A percentile compares a stretch with the other conserved stretches of the same genome.
Evolutionary conservation across 2,888 invertebrate genomes (phyloP).

Genomic region (Leucoptera coffeella): DNA sequence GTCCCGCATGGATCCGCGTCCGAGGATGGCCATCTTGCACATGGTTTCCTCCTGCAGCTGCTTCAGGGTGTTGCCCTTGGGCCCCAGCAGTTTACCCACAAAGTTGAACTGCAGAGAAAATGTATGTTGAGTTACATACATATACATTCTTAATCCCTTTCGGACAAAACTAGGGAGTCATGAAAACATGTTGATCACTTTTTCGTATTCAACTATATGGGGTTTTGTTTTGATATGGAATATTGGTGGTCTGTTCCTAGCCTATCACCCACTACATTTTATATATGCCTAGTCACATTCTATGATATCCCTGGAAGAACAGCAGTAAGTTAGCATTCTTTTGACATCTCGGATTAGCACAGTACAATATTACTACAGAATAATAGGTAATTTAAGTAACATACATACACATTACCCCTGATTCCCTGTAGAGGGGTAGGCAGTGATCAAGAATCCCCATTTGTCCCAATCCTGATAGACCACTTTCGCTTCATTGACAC

Average conservation of each 20-base stretch:
- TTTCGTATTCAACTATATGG: neutral
- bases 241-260: neutral
- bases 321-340: too few species aligned
- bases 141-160: too few species aligned
- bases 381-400: too few species aligned
- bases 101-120: slow-evolving; percentile 78
- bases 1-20: slow-evolving; percentile 91
- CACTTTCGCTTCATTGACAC: too few species aligned
- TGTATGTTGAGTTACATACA: neutral
- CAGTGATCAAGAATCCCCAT: too few species aligned
- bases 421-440: too few species aligned
- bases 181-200: neutral
- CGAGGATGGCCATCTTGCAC: slow-evolving; percentile 93
- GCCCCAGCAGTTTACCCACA: slow-evolving; percentile 89
- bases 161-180: neutral
- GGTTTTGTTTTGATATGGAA: neutral
- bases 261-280: neutral
- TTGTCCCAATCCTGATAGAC: too few species aligned
- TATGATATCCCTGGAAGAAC: too few species aligned
- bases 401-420: too few species aligned
- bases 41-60: slow-evolving; percentile 90
- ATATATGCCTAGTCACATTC: neutral
- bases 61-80: slow-evolving; percentile 89
- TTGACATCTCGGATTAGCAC: too few species aligned
- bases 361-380: too few species aligned